Evolutionary conservation across 2,888 invertebrate genomes (phyloP), one percentile per base, ranked within the genome.

Genomic region (Nomada fucata): DNA sequence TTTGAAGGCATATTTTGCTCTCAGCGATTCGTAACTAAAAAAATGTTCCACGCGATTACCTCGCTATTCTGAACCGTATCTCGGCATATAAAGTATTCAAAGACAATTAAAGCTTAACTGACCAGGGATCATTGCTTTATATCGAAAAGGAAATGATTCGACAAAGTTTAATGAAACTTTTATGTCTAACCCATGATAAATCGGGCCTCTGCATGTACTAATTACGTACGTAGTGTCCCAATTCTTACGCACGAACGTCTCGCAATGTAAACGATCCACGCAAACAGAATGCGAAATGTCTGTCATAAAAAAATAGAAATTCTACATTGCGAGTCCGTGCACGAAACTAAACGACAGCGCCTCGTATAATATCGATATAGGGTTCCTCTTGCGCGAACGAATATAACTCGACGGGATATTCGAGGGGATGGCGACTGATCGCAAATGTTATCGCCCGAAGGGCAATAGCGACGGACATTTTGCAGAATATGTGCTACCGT

Each of bases 261-360:
- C 29, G 42, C 11, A 44, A 29, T 76, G 10, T 42, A 59, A 68
- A 64, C 47, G 26, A 63, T 18, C 18, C 36, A 53, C 20, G 18
- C 23, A 59, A 64, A 79, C 52, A 18, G 47, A 65, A 70, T 63
- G 63, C 59, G 65, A 29, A 79, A 65, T n/a, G 26, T n/a, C 2
- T 23, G 23, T 15, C 4, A n/a, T 67, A 67, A 65, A 55, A 74
- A 79, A 77, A 79, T 82, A 82, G 75, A 75, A 67, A 70, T 57
- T 52, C 47, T 59, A 44, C 53, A 20, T 23, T 50, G 64, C 20
- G 47, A 47, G 20, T 61, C 29, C 26, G 2, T 20, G 23, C 52
- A 68, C 18, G 44, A 60, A 79, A 78, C 42, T 63, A 61, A 74
- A 61, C 23, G 13, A n/a, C 59, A 74, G 23, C 18, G 68, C 13